Percentiles rank a stretch among this genome's conserved stretches.
Conservation (phyloP, 2,113 vertebrate genomes). For the Phoenicopterus ruber region DNA sequence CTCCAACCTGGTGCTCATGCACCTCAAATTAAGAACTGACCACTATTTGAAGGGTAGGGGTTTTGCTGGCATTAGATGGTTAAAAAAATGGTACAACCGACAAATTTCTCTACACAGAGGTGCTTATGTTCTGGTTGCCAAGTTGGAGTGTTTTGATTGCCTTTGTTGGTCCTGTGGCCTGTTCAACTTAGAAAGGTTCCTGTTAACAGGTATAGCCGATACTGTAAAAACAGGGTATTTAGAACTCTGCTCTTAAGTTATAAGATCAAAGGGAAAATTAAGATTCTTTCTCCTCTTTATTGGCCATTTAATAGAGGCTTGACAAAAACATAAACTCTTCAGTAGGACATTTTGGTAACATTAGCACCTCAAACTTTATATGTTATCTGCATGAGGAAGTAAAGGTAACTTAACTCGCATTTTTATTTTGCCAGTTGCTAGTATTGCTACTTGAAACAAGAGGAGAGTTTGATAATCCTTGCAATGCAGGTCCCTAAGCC, state of each 20-base stretch:
- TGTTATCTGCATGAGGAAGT: not conserved
- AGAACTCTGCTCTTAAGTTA: not conserved
- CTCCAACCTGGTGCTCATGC: rapidly evolving
- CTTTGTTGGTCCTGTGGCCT: not conserved
- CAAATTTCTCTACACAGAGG: not conserved
- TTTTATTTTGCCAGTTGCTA: not conserved
- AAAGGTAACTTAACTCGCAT: not conserved
- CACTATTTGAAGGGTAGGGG: rapidly evolving
- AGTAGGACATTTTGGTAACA: not conserved
- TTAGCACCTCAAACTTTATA: not conserved
- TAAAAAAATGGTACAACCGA: rapidly evolving
- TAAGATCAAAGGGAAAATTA: not conserved
- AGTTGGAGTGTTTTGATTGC: not conserved
- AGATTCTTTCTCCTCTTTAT: not conserved
- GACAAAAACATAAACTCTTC: not conserved
- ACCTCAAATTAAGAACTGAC: not conserved
- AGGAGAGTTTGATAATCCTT: constrained; percentile 3
- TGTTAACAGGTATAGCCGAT: not conserved
- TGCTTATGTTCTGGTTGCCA: not conserved
- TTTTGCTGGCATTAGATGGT: not conserved
- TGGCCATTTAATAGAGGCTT: not conserved
- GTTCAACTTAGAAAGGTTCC: not conserved
- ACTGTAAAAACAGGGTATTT: not conserved
- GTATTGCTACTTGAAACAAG: not conserved
- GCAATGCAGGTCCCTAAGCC: not conserved